phyloP scores from a whole-genome alignment of 2,113 vertebrate genomes.

The Corythornis cristatus region DNA sequence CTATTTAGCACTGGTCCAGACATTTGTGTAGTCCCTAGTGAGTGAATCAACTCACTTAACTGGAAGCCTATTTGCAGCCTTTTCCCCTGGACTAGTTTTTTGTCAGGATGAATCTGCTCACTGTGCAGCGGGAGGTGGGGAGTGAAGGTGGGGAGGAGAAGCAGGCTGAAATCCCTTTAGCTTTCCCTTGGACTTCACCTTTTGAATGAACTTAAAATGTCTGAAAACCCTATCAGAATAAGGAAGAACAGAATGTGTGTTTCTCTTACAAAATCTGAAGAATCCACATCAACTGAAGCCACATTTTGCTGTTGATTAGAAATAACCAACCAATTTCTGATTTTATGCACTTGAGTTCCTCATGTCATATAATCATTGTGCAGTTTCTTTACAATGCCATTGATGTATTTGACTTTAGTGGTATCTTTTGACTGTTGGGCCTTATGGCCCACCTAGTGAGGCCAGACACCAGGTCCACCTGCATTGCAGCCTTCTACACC shows the following conservation, averaged over 20 bases:
- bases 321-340: background rate
- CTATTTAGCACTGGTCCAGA: background rate
- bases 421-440: background rate
- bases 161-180: background rate
- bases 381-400: background rate
- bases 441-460: background rate
- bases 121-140: background rate
- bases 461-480: background rate
- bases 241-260: background rate
- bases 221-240: background rate
- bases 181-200: background rate
- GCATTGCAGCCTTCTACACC: background rate
- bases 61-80: background rate
- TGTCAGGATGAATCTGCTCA: conserved; percentile 12
- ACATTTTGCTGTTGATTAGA: background rate
- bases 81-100: background rate
- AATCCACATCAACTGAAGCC: background rate
- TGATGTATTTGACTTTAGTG: background rate
- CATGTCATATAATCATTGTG: background rate
- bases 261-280: background rate
- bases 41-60: background rate
- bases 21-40: background rate
- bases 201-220: background rate
- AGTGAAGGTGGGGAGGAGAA: background rate
- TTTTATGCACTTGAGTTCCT: background rate